These are phyloP conservation scores for Pelusios castaneus DNA, from an alignment of 2,113 vertebrate genomes.

Conservation along the genomic window DNA sequence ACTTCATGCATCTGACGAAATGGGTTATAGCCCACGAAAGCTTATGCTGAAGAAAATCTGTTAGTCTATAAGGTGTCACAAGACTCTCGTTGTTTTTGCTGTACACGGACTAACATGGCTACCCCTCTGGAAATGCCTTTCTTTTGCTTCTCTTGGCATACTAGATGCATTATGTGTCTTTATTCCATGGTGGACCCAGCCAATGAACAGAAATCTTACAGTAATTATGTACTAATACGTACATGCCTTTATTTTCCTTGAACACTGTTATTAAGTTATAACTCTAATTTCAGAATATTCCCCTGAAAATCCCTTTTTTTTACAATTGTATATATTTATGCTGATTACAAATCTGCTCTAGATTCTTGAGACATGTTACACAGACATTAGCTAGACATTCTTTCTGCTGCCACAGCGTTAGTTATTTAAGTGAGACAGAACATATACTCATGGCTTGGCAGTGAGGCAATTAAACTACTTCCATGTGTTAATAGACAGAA, in stretches of 20 bases:
- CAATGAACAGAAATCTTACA: background rate
- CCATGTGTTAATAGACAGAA: background rate
- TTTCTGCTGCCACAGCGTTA: background rate
- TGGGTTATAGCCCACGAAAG: no score
- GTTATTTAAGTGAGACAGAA: constrained; percentile 1
- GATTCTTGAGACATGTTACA: constrained; percentile 12
- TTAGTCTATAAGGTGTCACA: no score
- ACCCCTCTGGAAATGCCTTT: no score
- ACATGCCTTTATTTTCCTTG: background rate
- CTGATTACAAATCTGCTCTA: background rate
- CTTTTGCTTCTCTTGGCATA: background rate
- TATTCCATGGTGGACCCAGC: background rate
- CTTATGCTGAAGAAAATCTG: no score
- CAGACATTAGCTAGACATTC: background rate
- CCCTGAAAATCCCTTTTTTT: background rate
- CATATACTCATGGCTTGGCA: background rate
- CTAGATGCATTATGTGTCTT: background rate
- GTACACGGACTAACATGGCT: no score
- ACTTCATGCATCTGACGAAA: no score
- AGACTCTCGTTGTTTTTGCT: no score
- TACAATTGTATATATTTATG: background rate
- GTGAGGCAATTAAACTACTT: constrained; percentile 16
- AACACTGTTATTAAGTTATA: background rate
- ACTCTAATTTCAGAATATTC: background rate
- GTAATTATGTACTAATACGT: background rate